Evolutionary conservation across 2,797 vertebrate species (phyloP), one percentile per base, ranked within the genome.

Genomic region (Remorina albescens): DNA sequence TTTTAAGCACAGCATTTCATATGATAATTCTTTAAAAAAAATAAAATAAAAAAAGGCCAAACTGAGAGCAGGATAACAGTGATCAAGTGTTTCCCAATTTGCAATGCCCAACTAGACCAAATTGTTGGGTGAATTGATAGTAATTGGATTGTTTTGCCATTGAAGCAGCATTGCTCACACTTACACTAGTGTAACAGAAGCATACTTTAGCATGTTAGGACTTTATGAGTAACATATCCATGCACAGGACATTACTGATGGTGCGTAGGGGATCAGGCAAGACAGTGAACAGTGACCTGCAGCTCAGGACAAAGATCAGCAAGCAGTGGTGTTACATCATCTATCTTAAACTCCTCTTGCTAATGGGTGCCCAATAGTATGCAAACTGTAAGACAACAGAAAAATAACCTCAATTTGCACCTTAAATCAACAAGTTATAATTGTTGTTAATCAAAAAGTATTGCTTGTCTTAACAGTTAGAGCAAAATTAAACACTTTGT

Each of bases 361-460:
- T 91, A 92, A 92, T 91, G 88, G 86, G 79, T 90, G 88, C 75
- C 84, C 84, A 77, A 74, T 90, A 88, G 90, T 88, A 91, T 89
- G 89, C 88, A 93, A 93, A 92, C 87, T 60, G 47, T 70, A 78
- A 82, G 60, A 80, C 84, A 83, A 39, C 30, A 78, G 60, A 78
- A 64, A 75, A 84, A 79, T 67, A 15, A 73, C 61, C 51, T 50
- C 64, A 62, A 78, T 81, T 41, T 78, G 81, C 66, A 87, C 26
- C 63, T 76, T 58, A 82, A 66, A 84, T 74, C 63, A 82, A 47
- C 71, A 81, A 66, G 58, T 76, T 58, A 86, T 76, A 71, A 67
- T 80, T 71, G 67, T 41, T 78, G 60, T 49, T 86, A 69, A 63
- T 70, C 61, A 51, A 58, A 64, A 58, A 44, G 34, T 32, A 82